These are phyloP conservation scores for Lepisosteus osseus DNA, from an alignment of 2,113 vertebrate species.

Conservation along the genomic window DNA sequence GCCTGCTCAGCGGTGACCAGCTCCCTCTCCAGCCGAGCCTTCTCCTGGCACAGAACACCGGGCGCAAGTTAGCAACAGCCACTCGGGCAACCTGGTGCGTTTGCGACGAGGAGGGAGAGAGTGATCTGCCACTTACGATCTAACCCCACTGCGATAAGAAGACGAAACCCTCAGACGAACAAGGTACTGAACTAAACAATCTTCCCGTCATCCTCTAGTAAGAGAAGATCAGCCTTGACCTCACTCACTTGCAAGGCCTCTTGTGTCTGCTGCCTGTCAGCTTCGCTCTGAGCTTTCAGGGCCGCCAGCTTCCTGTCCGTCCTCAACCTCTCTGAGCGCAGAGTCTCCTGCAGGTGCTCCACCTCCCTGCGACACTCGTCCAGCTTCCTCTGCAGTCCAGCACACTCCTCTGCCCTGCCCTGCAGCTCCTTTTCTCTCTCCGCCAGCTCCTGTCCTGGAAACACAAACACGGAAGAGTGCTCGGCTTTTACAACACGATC, in stretches of 20 bases:
- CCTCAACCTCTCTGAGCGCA: conserved; percentile 55
- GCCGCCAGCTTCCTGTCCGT: conserved; percentile 55
- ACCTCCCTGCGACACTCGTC: conserved; percentile 53
- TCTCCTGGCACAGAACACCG: conserved; percentile 52
- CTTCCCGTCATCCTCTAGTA: too few species aligned
- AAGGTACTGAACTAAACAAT: too few species aligned
- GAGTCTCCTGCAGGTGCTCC: conserved; percentile 50
- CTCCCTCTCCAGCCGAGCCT: conserved; percentile 46
- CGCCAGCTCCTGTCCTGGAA: conserved; percentile 60
- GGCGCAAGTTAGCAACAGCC: not conserved
- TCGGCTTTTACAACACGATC: too few species aligned
- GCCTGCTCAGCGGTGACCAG: conserved; percentile 39
- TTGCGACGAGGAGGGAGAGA: too few species aligned
- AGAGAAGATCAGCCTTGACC: too few species aligned
- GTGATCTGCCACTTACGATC: too few species aligned
- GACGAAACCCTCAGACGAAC: too few species aligned
- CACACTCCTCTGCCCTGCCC: conserved; percentile 47
- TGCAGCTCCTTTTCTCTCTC: conserved; percentile 55
- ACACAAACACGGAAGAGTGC: not conserved
- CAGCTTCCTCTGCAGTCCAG: conserved; percentile 54
- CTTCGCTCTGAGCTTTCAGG: conserved; percentile 54
- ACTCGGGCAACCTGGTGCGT: not conserved
- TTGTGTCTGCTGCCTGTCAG: conserved; percentile 53
- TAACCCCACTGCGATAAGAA: too few species aligned
- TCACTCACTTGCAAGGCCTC: conserved; percentile 55